A percentile compares a stretch with the other conserved stretches of the same genome.
phyloP scores from a whole-genome alignment of 2,888 invertebrate species.

The Acheta domesticus region DNA sequence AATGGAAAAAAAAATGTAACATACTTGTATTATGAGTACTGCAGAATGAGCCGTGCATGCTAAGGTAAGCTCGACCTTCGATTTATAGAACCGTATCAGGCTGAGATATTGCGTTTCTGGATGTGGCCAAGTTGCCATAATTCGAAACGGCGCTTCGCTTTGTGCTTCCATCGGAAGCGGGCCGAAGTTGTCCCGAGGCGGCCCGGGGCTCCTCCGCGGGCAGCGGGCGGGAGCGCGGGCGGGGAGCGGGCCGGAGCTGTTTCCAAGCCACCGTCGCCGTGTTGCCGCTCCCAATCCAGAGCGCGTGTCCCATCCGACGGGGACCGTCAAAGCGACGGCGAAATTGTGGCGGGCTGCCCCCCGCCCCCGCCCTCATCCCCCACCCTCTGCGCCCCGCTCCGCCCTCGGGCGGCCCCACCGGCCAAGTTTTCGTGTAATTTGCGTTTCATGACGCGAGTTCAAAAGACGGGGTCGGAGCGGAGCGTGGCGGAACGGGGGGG shows the following conservation, averaged over 20 bases:
- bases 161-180: too few species aligned
- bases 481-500: not conserved
- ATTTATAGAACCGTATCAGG: too few species aligned
- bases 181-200: not conserved
- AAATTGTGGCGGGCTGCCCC: not conserved
- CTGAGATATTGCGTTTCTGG: too few species aligned
- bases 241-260: not conserved
- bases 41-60: too few species aligned
- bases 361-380: not conserved
- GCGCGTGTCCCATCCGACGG: not conserved
- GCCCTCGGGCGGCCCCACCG: not conserved
- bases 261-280: not conserved
- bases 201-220: not conserved
- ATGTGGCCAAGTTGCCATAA: too few species aligned
- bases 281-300: not conserved
- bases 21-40: too few species aligned
- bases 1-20: too few species aligned
- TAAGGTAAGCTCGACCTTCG: too few species aligned
- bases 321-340: not conserved
- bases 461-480: conserved; percentile 21
- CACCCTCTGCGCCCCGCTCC: not conserved
- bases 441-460: conserved; percentile 30
- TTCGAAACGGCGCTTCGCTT: too few species aligned
- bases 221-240: not conserved
- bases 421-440: conserved; percentile 28